Evolutionary conservation across 2,888 invertebrate genomes (phyloP).

Genomic region (Lamellibrachia columna): DNA sequence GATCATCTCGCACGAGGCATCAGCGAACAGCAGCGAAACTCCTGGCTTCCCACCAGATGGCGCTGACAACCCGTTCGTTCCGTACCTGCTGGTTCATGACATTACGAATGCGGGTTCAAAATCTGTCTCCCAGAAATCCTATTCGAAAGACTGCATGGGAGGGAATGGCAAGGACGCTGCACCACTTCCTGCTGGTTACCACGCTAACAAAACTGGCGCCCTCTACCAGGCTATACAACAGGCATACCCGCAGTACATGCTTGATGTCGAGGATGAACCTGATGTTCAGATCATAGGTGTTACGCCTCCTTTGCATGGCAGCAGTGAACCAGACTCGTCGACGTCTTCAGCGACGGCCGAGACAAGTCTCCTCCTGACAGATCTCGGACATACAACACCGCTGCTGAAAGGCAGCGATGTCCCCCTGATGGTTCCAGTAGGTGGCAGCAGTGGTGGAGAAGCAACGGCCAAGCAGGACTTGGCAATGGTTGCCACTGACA

Average conservation of each 20-base stretch:
- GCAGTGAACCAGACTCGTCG: background rate
- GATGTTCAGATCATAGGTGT: slow-evolving; percentile 58
- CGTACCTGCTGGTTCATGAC: slow-evolving; percentile 51
- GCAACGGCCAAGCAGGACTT: background rate
- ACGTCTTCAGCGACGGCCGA: background rate
- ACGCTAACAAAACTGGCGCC: slow-evolving; percentile 43
- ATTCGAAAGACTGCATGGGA: background rate
- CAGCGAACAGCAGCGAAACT: background rate
- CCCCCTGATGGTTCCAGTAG: slow-evolving; percentile 3
- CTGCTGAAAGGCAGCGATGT: background rate
- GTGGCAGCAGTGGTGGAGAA: slow-evolving; percentile 13
- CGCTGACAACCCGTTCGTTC: slow-evolving; percentile 42
- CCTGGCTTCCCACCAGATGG: slow-evolving; percentile 23
- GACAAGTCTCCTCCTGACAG: background rate
- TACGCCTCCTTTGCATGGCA: slow-evolving; percentile 38
- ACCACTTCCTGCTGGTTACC: slow-evolving; percentile 33
- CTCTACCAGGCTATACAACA: slow-evolving; percentile 28
- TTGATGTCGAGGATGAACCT: slow-evolving; percentile 42
- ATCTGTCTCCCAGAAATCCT: background rate
- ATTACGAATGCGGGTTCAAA: slow-evolving; percentile 23
- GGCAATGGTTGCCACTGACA: background rate
- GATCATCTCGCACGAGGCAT: slow-evolving; percentile 23
- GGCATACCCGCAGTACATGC: slow-evolving; percentile 3
- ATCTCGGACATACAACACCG: background rate
- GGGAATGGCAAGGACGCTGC: background rate